These are phyloP conservation scores for Holacanthus passer DNA, from an alignment of 2,113 vertebrate genomes.

Conservation along the genomic window DNA sequence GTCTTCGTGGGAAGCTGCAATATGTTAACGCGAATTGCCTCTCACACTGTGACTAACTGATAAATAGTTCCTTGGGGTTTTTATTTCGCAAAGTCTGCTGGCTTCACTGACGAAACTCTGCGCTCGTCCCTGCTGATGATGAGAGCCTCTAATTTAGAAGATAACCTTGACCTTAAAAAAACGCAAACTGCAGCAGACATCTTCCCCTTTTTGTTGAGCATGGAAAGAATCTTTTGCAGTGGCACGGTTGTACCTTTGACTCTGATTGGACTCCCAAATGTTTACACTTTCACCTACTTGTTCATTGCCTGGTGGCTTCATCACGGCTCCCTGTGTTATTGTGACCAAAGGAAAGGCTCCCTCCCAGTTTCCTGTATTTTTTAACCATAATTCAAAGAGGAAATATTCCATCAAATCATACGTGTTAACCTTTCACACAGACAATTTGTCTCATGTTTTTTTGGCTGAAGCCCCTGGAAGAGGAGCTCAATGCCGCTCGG, in stretches of 20 bases:
- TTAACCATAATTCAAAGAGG: constrained; percentile 33
- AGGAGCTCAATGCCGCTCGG: not conserved
- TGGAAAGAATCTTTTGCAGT: constrained; percentile 68
- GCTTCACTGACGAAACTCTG: not conserved
- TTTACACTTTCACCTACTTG: constrained; percentile 77
- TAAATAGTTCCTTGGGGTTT: not conserved
- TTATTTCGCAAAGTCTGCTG: not conserved
- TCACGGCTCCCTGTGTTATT: constrained; percentile 7
- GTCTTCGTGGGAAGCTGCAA: not conserved
- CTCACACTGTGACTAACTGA: not conserved
- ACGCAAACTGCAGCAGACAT: not conserved
- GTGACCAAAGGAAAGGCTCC: constrained; percentile 28
- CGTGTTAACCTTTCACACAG: constrained; percentile 26
- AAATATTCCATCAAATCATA: constrained; percentile 37
- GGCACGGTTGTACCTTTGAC: constrained; percentile 49
- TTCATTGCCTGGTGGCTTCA: constrained; percentile 18
- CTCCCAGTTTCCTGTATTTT: constrained; percentile 43
- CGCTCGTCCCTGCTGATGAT: not conserved
- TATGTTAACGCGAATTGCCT: not conserved
- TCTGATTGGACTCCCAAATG: constrained; percentile 57
- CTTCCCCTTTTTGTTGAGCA: constrained; percentile 52
- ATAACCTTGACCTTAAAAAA: constrained; percentile 54
- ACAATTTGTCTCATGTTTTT: not conserved
- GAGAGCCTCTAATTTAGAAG: constrained; percentile 44
- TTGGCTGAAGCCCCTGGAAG: not conserved